These are phyloP conservation scores for Podarcis siculus DNA, from an alignment of 2,797 vertebrate species.

Conservation along the genomic window DNA sequence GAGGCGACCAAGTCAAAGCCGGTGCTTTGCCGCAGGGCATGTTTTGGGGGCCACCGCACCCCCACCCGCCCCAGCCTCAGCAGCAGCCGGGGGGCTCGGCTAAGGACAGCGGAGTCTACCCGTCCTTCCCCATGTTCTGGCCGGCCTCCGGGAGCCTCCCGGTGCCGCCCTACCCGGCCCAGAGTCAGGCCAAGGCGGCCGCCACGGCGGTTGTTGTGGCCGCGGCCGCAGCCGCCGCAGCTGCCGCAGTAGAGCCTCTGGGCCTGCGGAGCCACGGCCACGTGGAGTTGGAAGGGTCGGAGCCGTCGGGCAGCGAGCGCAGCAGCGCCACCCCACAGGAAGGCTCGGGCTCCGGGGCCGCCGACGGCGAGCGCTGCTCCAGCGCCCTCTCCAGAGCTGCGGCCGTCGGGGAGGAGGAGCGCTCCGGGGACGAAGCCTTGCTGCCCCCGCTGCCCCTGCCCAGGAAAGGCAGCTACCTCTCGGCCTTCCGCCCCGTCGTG, in stretches of 20 bases:
- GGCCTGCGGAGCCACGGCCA: slow-evolving; percentile 33
- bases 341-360: slow-evolving; percentile 31
- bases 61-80: slow-evolving; percentile 68
- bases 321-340: slow-evolving; percentile 67
- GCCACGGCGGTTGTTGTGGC: slow-evolving; percentile 73
- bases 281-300: slow-evolving; percentile 58
- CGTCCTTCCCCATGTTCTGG: slow-evolving; percentile 94
- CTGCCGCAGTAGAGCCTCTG: slow-evolving; percentile 35
- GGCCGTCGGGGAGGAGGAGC: slow-evolving; percentile 67
- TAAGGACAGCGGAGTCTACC: slow-evolving; percentile 86
- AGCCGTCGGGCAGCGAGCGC: slow-evolving; percentile 60
- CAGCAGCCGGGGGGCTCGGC: slow-evolving; percentile 76
- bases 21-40: slow-evolving; percentile 77
- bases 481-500: slow-evolving; percentile 94
- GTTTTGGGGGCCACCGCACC: slow-evolving; percentile 84
- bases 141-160: slow-evolving; percentile 89
- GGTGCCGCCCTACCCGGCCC: slow-evolving; percentile 86
- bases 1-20: slow-evolving; percentile 73
- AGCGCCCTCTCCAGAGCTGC: slow-evolving; percentile 63
- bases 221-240: slow-evolving; percentile 58
- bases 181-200: slow-evolving; percentile 84
- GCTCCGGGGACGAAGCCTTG: slow-evolving; percentile 75
- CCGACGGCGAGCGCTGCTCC: slow-evolving; percentile 62
- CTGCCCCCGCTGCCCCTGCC: slow-evolving; percentile 72
- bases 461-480: slow-evolving; percentile 90